Conservation (phyloP, 2,113 vertebrate species). For the Larimichthys polyactis region DNA sequence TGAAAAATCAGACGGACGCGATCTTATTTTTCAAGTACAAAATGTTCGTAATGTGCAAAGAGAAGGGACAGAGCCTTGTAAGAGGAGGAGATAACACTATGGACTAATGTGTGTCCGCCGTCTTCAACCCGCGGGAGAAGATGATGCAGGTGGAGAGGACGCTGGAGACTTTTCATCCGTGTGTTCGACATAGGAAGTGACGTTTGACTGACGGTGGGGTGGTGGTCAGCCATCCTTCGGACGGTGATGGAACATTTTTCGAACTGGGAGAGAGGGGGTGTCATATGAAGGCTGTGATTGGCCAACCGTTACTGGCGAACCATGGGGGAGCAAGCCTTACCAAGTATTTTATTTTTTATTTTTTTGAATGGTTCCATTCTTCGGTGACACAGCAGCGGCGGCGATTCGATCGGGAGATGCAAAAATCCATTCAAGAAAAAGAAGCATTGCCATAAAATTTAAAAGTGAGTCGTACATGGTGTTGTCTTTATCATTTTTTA, state of each 20-base stretch:
- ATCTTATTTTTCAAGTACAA: slow-evolving; percentile 81
- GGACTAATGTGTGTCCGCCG: slow-evolving; percentile 55
- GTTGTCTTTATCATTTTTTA: slow-evolving; percentile 86
- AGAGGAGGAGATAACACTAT: slow-evolving; percentile 55
- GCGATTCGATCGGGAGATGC: slow-evolving; percentile 58
- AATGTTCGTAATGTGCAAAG: slow-evolving; percentile 69
- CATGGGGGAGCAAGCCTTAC: slow-evolving; percentile 47
- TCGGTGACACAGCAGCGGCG: slow-evolving; percentile 34
- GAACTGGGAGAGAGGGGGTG: slow-evolving; percentile 21
- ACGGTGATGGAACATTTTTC: slow-evolving; percentile 26
- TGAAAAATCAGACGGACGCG: slow-evolving; percentile 74
- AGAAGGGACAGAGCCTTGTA: slow-evolving; percentile 51
- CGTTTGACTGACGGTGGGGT: background rate
- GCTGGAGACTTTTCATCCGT: slow-evolving; percentile 8
- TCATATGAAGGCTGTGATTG: slow-evolving; percentile 41
- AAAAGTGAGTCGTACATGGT: slow-evolving; percentile 80
- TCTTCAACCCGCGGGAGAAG: slow-evolving; percentile 55
- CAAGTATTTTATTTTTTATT: slow-evolving; percentile 46
- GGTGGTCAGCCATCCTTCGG: background rate
- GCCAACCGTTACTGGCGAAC: slow-evolving; percentile 17
- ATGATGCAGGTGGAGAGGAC: slow-evolving; percentile 38
- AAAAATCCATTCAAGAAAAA: slow-evolving; percentile 72
- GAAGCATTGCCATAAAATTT: slow-evolving; percentile 80
- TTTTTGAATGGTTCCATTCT: slow-evolving; percentile 50
- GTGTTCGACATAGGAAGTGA: slow-evolving; percentile 27